A percentile compares a stretch with the other conserved stretches of the same genome.
Conservation (phyloP, 2,113 vertebrate species). For the Aleadryas rufinucha region DNA sequence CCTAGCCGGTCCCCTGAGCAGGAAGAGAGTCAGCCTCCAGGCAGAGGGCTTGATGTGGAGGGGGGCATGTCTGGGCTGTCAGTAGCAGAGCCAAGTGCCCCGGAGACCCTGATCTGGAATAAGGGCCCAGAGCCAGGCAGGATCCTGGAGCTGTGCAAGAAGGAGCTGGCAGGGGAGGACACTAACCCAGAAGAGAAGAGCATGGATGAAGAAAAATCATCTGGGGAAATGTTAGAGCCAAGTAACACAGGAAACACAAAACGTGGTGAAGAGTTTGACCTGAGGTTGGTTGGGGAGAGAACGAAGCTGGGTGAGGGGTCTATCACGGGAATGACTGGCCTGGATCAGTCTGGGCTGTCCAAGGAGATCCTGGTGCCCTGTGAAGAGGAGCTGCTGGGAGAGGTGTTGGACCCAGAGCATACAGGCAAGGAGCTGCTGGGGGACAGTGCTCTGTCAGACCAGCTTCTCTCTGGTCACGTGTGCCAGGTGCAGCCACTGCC, state of each 20-base stretch:
- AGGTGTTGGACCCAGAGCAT: not conserved
- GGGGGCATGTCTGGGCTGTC: not conserved
- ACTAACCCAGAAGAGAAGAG: not conserved
- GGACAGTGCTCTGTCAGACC: slow-evolving; percentile 2
- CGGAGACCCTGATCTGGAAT: not conserved
- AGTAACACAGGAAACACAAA: not conserved
- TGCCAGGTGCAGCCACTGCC: not conserved
- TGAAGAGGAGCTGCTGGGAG: not conserved
- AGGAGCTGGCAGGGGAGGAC: not conserved
- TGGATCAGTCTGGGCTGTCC: not conserved
- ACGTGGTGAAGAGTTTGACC: not conserved
- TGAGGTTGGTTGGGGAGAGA: not conserved
- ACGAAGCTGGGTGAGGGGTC: not conserved
- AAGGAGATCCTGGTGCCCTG: not conserved
- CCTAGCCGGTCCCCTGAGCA: not conserved
- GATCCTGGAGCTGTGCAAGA: not conserved
- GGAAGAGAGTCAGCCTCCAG: not conserved
- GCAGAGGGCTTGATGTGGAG: not conserved
- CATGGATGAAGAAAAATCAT: not conserved
- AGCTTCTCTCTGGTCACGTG: not conserved
- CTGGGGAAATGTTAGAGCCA: not conserved
- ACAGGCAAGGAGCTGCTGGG: not conserved
- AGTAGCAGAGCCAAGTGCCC: not conserved
- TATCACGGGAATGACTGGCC: not conserved
- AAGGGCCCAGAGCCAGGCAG: not conserved